Base-by-base conservation (phyloP, 2,888 invertebrate genomes). In the Eupithecia centaureata region DNA sequence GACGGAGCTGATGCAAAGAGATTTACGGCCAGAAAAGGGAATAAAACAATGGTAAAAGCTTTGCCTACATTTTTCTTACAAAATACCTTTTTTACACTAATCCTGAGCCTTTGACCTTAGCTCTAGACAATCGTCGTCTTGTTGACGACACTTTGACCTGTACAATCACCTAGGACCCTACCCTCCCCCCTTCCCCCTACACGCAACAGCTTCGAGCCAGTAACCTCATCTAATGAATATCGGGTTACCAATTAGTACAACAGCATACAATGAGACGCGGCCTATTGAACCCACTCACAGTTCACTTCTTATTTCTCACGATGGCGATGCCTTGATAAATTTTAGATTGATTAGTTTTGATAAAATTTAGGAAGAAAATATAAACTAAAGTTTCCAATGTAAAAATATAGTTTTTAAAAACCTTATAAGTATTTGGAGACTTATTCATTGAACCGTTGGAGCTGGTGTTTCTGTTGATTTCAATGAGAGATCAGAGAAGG, bases 221-320 rank as follows among this genome's bases (percentile, higher is more conserved):
- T 64, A 51, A 57, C 22, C 69, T 68, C 61, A 70, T 67, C 66
- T 66, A 75, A 74, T 77, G 77, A 80, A 79, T 79, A 82, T 80
- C 76, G 76, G 72, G 81, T 84, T 79, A 84, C 79, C 80, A 83
- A 84, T 85, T 83, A 81, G 77, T 77, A 76, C 74, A 79, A 80
- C 78, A 80, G 77, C 77, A 74, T 75, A 76, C 81, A 81, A 85
- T 84, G 82, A 85, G 78, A 76, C 73, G 76, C 66, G 79, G 76
- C 72, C 75, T 79, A 80, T 77, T 82, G 77, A 82, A 80, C 77
- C 78, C 74, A 77, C 76, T 72, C 73, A 77, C 75, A 77, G 78
- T 78, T 80, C 76, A 78, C 80, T 82, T 77, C 73, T 79, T 76
- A 76, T 56, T 82, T 84, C 84, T 80, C 83, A 82, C 80, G 84